Percentiles rank a stretch among this genome's conserved stretches.
Conservation (phyloP, 2,888 invertebrate genomes). For the Graphium colonna region DNA sequence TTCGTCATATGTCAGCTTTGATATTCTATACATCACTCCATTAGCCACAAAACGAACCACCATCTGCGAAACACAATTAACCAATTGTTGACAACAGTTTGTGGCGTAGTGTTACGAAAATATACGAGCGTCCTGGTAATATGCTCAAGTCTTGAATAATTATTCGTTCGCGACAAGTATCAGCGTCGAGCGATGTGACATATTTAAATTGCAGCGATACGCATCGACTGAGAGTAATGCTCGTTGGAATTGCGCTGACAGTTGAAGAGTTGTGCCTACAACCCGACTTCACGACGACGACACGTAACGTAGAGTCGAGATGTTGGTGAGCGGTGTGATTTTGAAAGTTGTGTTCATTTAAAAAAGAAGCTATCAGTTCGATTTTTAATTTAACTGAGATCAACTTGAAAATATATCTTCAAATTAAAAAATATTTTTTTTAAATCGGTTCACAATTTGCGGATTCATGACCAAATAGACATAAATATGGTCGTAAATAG, state of each 20-base stretch:
- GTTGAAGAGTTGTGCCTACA: background rate
- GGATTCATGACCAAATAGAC: no score
- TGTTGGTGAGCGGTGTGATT: no score
- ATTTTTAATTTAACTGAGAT: background rate
- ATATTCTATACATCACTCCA: slow-evolving; percentile 2
- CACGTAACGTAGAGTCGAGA: background rate
- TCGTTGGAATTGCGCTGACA: slow-evolving; percentile 11
- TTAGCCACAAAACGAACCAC: slow-evolving; percentile 19
- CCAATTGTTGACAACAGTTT: slow-evolving; percentile 36
- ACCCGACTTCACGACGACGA: no score
- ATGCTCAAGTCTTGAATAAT: slow-evolving; percentile 36
- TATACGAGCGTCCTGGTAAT: slow-evolving; percentile 37
- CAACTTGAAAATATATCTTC: no score
- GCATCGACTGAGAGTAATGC: slow-evolving; percentile 18
- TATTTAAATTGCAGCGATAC: slow-evolving; percentile 18
- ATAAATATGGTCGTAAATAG: no score
- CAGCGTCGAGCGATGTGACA: slow-evolving; percentile 14
- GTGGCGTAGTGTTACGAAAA: slow-evolving; percentile 35
- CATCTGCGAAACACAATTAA: slow-evolving; percentile 31
- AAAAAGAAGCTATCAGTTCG: no score
- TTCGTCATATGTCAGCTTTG: no score
- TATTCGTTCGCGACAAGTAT: slow-evolving; percentile 29
- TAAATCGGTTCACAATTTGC: no score
- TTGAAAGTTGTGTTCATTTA: no score
- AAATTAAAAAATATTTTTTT: no score